These are phyloP conservation scores for Myotis yumanensis DNA, from an alignment of 2,113 vertebrate species.

Conservation along the genomic window DNA sequence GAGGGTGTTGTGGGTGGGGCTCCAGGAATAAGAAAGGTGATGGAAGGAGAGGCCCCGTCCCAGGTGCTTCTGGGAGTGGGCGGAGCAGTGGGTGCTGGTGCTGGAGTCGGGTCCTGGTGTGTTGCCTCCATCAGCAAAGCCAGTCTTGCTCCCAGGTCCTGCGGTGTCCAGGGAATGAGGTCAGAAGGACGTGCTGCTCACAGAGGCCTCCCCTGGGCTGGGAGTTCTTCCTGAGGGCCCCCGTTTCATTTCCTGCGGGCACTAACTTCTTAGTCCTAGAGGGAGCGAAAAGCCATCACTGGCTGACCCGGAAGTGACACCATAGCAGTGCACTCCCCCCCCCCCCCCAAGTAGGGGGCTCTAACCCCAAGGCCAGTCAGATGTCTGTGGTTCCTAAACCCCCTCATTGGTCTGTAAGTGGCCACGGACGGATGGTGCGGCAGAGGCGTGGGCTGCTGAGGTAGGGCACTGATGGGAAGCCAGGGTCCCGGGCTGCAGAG, in stretches of 20 bases:
- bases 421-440: not conserved
- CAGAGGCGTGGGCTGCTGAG: not conserved
- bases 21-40: too few relatives aligned
- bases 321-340: accelerated
- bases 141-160: too few relatives aligned
- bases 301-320: not conserved
- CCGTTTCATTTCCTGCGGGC: not conserved
- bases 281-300: not conserved
- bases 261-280: not conserved
- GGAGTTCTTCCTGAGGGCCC: not conserved
- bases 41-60: not conserved
- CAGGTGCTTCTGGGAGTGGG: not conserved
- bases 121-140: not conserved
- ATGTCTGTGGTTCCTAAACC: too few relatives aligned
- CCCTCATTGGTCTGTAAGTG: not conserved
- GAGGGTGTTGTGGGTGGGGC: not conserved
- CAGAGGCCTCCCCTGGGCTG: not conserved
- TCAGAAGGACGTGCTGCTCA: slow-evolving; percentile 22
- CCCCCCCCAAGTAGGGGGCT: not conserved
- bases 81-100: accelerated
- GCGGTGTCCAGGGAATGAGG: accelerated
- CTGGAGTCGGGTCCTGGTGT: too few relatives aligned
- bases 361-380: not conserved
- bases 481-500: not conserved
- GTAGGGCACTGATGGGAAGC: not conserved